Percentiles rank a stretch among this genome's conserved stretches.
Conservation (phyloP, 2,797 vertebrate species). For the Microctenopoma stevenorrisi region DNA sequence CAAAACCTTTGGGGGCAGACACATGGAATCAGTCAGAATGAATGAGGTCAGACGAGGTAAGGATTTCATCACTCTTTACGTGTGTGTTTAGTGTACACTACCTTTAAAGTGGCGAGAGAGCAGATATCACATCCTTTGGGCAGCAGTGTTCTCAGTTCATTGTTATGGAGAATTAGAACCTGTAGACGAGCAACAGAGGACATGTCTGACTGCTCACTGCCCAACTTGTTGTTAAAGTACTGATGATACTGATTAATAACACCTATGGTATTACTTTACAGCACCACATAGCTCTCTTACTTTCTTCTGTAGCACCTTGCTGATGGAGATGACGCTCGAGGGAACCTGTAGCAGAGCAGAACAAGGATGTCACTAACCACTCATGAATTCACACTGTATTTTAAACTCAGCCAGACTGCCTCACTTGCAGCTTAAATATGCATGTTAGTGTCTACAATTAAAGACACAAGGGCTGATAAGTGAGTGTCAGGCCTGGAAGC, state of each 20-base stretch:
- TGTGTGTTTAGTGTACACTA: constrained; percentile 57
- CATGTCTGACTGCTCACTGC: neutral
- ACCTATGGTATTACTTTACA: neutral
- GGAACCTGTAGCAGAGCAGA: constrained; percentile 86
- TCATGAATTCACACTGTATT: neutral
- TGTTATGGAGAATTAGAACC: constrained; percentile 93
- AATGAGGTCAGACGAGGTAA: neutral
- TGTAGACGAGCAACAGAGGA: constrained; percentile 61
- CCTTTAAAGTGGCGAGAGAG: constrained; percentile 90
- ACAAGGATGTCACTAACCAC: neutral
- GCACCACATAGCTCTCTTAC: constrained; percentile 73
- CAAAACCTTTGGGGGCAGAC: constrained; percentile 85
- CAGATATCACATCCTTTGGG: constrained; percentile 89
- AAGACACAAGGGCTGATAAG: no score
- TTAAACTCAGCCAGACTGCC: neutral
- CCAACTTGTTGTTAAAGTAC: neutral
- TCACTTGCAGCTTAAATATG: neutral
- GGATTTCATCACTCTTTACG: neutral
- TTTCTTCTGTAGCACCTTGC: constrained; percentile 97
- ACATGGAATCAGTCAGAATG: constrained; percentile 12
- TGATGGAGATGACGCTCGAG: constrained; percentile 89
- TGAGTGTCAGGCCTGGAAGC: no score
- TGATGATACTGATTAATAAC: neutral
- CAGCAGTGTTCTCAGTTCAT: constrained; percentile 87
- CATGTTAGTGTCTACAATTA: no score